Conservation (phyloP, 1,140 invertebrate genomes). For the Plodia interpunctella region DNA sequence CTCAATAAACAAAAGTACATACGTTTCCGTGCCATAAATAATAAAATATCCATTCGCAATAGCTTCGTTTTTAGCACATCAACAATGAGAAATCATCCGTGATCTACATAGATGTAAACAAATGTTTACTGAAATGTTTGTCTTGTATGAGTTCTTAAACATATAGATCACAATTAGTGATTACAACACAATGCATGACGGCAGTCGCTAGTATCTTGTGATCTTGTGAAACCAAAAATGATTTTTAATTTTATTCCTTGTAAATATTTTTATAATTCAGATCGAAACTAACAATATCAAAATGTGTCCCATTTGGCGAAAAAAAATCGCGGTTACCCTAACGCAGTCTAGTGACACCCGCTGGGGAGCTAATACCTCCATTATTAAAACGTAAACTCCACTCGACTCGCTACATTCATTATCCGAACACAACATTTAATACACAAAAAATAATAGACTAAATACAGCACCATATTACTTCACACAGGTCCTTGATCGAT, state of each 20-base stretch:
- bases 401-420: conserved; percentile 14
- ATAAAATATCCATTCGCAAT: not conserved
- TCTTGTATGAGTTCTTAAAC: too few species aligned
- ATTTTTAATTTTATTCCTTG: too few species aligned
- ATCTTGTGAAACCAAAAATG: too few species aligned
- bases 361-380: conserved; percentile 36
- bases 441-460: not conserved
- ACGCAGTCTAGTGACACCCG: conserved; percentile 21
- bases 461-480: conserved; percentile 1
- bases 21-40: not conserved
- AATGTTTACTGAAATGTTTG: too few species aligned
- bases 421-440: not conserved
- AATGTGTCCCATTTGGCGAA: not conserved
- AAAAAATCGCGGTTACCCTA: conserved; percentile 1
- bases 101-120: too few species aligned
- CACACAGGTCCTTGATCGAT: conserved; percentile 18
- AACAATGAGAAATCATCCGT: too few species aligned
- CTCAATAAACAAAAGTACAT: not conserved
- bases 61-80: too few species aligned
- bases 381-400: conserved; percentile 47
- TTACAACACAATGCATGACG: too few species aligned
- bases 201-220: too few species aligned
- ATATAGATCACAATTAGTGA: too few species aligned
- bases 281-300: too few species aligned
- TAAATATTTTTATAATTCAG: too few species aligned